phyloP scores from a whole-genome alignment of 2,888 invertebrate species.

The Itoplectis maculator region DNA sequence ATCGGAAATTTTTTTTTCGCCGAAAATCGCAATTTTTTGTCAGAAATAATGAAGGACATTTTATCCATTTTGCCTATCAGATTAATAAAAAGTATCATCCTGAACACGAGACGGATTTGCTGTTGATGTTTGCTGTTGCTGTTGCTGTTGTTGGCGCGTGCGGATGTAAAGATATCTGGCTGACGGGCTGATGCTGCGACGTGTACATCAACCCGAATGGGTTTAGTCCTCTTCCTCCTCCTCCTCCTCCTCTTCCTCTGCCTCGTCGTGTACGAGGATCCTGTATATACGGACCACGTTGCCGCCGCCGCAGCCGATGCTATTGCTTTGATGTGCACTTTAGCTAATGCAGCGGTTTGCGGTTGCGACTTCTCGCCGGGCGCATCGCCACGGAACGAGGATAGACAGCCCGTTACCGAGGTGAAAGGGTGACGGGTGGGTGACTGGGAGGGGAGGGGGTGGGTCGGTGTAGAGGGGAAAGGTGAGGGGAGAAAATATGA shows the following conservation, averaged over 20 bases:
- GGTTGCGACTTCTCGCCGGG: constrained; percentile 72
- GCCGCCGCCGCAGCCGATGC: constrained; percentile 43
- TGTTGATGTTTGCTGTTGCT: constrained; percentile 11
- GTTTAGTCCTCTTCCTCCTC: constrained; percentile 15
- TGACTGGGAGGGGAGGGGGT: too few species aligned
- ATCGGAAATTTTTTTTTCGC: too few species aligned
- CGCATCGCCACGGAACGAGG: constrained; percentile 12
- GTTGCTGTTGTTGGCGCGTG: background rate
- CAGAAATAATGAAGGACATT: too few species aligned
- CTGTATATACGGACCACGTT: constrained; percentile 19
- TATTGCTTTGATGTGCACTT: constrained; percentile 79
- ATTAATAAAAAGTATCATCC: constrained; percentile 32
- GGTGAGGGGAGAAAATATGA: constrained; percentile 15
- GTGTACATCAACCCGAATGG: constrained; percentile 23
- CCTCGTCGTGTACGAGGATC: too few species aligned
- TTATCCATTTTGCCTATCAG: too few species aligned
- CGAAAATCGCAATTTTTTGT: too few species aligned
- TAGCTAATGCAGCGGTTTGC: constrained; percentile 80
- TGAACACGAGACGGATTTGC: constrained; percentile 11
- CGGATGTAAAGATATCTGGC: background rate
- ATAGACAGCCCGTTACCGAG: background rate
- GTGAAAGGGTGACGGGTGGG: too few species aligned
- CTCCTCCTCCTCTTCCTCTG: background rate
- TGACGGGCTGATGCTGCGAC: background rate
- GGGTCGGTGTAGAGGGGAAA: too few species aligned